Base-by-base conservation (phyloP, 2,888 invertebrate genomes). In the Chydorus sphaericus region DNA sequence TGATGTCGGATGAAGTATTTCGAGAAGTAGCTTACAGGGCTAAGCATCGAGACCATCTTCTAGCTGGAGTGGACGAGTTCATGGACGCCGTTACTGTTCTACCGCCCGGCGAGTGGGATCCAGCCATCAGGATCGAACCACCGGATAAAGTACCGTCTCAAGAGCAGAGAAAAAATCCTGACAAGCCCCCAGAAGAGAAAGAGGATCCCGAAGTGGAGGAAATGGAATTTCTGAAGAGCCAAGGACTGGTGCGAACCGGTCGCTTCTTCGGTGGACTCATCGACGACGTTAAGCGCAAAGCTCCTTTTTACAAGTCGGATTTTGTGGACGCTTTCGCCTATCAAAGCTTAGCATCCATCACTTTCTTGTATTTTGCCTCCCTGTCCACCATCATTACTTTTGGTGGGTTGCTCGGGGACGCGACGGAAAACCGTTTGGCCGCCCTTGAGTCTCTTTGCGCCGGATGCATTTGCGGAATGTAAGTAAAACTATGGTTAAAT, bases 311-410 rank as follows among this genome's bases (percentile, higher is more conserved):
- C 55, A 67, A 60, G 20, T 67, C 66, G 54, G 73, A 73, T 62
- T 66, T 71, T 59, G 68, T 62, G 38, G 73, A 76, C 61, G 70
- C 67, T 1, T 60, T 72, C 31, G 66, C 68, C 55, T 57, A 73
- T 10, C 74, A 75, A 62, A 68, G 72, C 61, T 62, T 75, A 10
- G 74, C 74, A 26, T 70, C 73, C 2, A 67, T 70, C 57, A 67
- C 73, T 54, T 75, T 73, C 66, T 67, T 75, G 62, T 75, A 73
- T 62, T 71, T 75, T 59, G 75, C 73, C 18, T 70, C 73, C 33
- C 65, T 75, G 39, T 72, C 75, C 0, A 74, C 75, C 4, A 74
- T 75, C 58, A 74, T 76, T 51, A 74, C 75, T 3, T 75, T 76
- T 63, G 75, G 75, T 14, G 75, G 74, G 20, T 66, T 76, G 31